Conservation (phyloP, 2,888 invertebrate genomes). For the Phortica magna region DNA sequence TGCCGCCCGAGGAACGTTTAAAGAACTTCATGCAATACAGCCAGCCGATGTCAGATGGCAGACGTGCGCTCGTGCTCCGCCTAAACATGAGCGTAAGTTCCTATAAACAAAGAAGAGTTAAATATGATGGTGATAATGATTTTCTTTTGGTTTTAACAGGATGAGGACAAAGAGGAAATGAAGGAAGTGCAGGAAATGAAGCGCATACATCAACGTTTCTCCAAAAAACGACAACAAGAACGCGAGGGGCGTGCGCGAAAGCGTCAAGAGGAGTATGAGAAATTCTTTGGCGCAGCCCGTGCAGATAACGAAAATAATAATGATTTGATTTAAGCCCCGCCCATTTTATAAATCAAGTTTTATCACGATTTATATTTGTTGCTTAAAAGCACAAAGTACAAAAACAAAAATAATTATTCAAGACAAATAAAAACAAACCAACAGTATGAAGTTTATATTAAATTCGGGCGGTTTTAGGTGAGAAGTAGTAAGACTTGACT, state of each 20-base stretch:
- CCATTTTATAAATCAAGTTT: too few species aligned
- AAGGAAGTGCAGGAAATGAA: slow-evolving; percentile 95
- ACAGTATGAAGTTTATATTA: too few species aligned
- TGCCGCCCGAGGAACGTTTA: slow-evolving; percentile 91
- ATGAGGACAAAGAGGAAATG: slow-evolving; percentile 95
- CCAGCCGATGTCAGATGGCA: slow-evolving; percentile 94
- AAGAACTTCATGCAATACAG: slow-evolving; percentile 94
- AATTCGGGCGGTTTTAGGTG: too few species aligned
- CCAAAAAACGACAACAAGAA: slow-evolving; percentile 82
- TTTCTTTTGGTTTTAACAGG: slow-evolving; percentile 79
- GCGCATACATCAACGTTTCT: slow-evolving; percentile 88
- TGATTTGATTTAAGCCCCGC: neutral
- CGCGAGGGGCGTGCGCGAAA: slow-evolving; percentile 70
- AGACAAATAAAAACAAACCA: too few species aligned
- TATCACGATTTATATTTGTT: too few species aligned
- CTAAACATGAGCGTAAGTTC: slow-evolving; percentile 90
- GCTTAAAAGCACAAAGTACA: too few species aligned
- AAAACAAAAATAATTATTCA: too few species aligned
- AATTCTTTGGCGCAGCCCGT: slow-evolving; percentile 68
- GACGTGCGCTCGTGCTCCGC: slow-evolving; percentile 90
- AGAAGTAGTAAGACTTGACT: too few species aligned
- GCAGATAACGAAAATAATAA: slow-evolving; percentile 57
- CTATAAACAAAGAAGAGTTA: neutral
- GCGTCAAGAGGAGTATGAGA: slow-evolving; percentile 70
- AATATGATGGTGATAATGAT: slow-evolving; percentile 14